Conservation (phyloP, 35 echinoderm and acorn worm genomes). For the Apostichopus californicus region DNA sequence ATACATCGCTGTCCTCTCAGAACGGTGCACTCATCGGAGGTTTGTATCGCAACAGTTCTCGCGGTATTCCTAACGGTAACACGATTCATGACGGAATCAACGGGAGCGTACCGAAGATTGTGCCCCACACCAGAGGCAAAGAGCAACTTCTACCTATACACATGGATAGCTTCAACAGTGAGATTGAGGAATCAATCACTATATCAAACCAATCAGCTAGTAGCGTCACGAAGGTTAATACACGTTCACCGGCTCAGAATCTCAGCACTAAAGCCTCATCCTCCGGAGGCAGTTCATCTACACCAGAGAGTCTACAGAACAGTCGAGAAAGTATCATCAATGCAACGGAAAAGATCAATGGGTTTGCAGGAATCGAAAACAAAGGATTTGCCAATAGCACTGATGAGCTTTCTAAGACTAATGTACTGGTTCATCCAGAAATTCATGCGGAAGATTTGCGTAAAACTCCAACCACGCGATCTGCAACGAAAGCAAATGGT, state of each 20-base stretch:
- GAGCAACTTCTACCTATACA: background rate
- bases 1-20: slow-evolving; percentile 21
- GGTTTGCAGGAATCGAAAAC: slow-evolving; percentile 34
- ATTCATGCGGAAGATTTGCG: slow-evolving; percentile 31
- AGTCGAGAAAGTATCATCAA: slow-evolving; percentile 23
- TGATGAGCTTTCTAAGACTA: slow-evolving; percentile 18
- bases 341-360: background rate
- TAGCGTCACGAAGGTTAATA: slow-evolving; percentile 89
- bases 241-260: slow-evolving; percentile 25
- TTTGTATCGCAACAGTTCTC: slow-evolving; percentile 39
- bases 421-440: slow-evolving; percentile 3
- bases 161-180: slow-evolving; percentile 26
- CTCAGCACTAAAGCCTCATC: slow-evolving; percentile 64
- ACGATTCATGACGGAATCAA: slow-evolving; percentile 18
- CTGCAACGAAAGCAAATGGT: background rate
- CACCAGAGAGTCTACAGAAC: slow-evolving; percentile 5
- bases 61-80: slow-evolving; percentile 40
- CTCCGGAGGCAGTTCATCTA: background rate
- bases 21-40: slow-evolving; percentile 36
- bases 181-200: slow-evolving; percentile 50
- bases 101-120: background rate
- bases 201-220: slow-evolving; percentile 50
- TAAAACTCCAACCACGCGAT: background rate
- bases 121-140: background rate
- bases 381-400: slow-evolving; percentile 23